These are phyloP conservation scores for Heliconius himera DNA, from an alignment of 1,140 invertebrate species.

Conservation along the genomic window DNA sequence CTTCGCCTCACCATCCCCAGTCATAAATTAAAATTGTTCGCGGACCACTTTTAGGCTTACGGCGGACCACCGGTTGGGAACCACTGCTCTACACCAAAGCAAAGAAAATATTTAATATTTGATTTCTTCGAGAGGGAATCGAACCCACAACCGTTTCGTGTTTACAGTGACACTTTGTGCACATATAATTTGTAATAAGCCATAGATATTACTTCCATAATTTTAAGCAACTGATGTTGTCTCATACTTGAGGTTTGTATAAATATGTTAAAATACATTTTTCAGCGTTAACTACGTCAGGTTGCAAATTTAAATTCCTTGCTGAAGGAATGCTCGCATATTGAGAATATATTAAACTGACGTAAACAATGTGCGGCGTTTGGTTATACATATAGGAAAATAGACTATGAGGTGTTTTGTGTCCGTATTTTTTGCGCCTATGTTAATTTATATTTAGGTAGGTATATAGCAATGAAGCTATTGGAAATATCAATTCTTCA, in stretches of 20 bases:
- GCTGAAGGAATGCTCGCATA: slow-evolving; percentile 5
- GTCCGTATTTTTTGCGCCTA: not conserved
- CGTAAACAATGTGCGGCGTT: not conserved
- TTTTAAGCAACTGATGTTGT: not conserved
- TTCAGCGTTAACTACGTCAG: not conserved
- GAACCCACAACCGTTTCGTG: too few relatives aligned
- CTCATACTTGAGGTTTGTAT: slow-evolving; percentile 2
- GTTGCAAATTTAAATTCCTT: slow-evolving; percentile 1
- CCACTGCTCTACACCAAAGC: too few relatives aligned
- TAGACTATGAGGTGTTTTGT: not conserved
- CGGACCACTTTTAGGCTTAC: too few relatives aligned
- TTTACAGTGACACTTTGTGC: too few relatives aligned
- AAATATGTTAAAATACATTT: not conserved
- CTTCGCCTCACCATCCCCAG: too few relatives aligned
- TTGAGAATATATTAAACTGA: slow-evolving; percentile 3
- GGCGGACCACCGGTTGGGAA: too few relatives aligned
- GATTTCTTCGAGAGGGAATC: too few relatives aligned
- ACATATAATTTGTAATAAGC: too few relatives aligned
- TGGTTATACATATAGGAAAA: not conserved
- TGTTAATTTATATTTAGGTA: too few relatives aligned
- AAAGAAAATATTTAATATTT: too few relatives aligned
- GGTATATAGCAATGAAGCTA: not conserved
- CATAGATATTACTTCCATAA: not conserved
- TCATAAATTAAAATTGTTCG: too few relatives aligned
- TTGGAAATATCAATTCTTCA: too few relatives aligned